A percentile compares a stretch with the other conserved stretches of the same genome.
Evolutionary conservation across 2,113 vertebrate species (phyloP).

Genomic region (Actinemys pallida): DNA sequence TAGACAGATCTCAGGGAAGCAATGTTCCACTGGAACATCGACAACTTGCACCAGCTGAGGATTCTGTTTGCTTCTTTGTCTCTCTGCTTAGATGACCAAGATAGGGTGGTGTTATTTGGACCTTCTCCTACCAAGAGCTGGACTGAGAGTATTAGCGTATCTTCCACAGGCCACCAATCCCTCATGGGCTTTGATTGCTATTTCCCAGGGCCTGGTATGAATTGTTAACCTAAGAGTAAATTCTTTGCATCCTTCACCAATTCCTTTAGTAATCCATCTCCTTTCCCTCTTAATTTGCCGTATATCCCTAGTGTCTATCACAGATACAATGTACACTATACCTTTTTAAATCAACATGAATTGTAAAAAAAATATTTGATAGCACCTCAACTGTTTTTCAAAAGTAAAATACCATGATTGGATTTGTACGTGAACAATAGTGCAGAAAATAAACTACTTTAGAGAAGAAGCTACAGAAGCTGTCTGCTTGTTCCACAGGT

Average conservation of each 20-base stretch:
- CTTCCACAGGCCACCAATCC: too few relatives aligned
- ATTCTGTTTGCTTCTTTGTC: not conserved
- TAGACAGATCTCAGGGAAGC: not conserved
- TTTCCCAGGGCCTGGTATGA: too few relatives aligned
- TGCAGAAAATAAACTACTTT: not conserved
- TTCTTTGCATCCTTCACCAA: too few relatives aligned
- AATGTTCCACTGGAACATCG: not conserved
- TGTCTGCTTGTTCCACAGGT: not conserved
- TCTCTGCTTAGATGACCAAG: not conserved
- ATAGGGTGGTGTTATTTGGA: not conserved
- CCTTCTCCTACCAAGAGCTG: too few relatives aligned
- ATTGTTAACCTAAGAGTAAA: too few relatives aligned
- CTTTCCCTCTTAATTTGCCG: not conserved
- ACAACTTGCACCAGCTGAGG: not conserved
- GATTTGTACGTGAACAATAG: not conserved
- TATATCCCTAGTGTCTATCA: not conserved
- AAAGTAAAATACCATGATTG: not conserved
- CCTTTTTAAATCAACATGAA: slow-evolving; percentile 11
- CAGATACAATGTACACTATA: not conserved
- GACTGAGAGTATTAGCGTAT: too few relatives aligned
- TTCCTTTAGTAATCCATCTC: not conserved
- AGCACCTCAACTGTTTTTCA: not conserved
- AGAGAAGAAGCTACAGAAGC: not conserved
- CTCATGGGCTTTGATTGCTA: too few relatives aligned
- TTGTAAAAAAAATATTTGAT: not conserved